Evolutionary conservation across 1,140 invertebrate genomes (phyloP).

Genomic region (Scaptomyza graminum): DNA sequence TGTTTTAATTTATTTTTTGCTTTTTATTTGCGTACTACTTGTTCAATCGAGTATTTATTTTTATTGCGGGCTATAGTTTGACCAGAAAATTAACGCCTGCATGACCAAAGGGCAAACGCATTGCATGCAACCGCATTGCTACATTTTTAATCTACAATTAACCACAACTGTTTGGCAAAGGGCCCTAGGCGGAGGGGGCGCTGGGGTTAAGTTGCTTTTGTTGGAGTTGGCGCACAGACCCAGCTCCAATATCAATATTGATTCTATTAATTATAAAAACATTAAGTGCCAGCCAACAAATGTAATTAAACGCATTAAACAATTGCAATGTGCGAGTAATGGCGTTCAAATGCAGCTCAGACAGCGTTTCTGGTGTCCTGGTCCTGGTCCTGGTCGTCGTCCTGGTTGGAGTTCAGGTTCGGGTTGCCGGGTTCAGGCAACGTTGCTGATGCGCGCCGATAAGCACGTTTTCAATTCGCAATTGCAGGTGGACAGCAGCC

Average conservation of each 20-base stretch:
- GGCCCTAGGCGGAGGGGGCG: background rate
- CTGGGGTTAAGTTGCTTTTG: too few relatives aligned
- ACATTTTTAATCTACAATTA: slow-evolving; percentile 84
- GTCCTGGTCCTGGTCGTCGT: slow-evolving; percentile 1
- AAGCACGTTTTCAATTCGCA: slow-evolving; percentile 80
- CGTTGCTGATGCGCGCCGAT: slow-evolving; percentile 69
- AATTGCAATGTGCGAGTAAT: slow-evolving; percentile 65
- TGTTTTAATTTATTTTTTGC: slow-evolving; percentile 1
- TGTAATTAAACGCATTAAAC: slow-evolving; percentile 82
- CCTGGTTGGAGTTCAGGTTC: slow-evolving; percentile 8
- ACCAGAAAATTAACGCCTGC: slow-evolving; percentile 81
- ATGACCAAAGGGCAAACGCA: slow-evolving; percentile 43
- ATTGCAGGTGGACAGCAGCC: slow-evolving; percentile 29
- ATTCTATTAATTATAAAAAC: slow-evolving; percentile 84
- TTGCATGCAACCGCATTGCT: slow-evolving; percentile 58
- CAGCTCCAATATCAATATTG: slow-evolving; percentile 75
- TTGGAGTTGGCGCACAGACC: background rate
- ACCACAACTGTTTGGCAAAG: slow-evolving; percentile 62
- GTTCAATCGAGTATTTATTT: slow-evolving; percentile 34
- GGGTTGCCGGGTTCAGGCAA: slow-evolving; percentile 5
- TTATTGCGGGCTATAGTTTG: slow-evolving; percentile 54
- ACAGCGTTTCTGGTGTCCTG: slow-evolving; percentile 4
- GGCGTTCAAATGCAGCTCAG: slow-evolving; percentile 54
- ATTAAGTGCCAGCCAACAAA: slow-evolving; percentile 81
- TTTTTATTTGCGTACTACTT: slow-evolving; percentile 14